Base-by-base conservation (phyloP, 2,113 vertebrate species). In the Paratilapia polleni region DNA sequence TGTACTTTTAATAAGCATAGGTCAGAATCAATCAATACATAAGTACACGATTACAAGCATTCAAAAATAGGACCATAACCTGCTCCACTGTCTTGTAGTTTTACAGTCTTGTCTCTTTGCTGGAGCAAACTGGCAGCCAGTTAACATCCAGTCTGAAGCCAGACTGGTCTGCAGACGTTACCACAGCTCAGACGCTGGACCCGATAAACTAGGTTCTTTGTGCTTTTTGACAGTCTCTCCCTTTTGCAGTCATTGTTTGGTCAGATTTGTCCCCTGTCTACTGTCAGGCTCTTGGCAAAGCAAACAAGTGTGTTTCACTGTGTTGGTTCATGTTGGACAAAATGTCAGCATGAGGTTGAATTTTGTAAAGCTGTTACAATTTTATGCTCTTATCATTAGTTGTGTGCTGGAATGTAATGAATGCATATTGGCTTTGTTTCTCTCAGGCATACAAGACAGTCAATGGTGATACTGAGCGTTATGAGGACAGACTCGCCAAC, bases 391-490 rank as follows among this genome's bases (percentile, higher is more conserved):
- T 83, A 82, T 77, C 62, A 61, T 74, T 66, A 81, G 8, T 1
- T 80, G 47, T 88, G 54, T 83, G 86, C 73, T 70, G 75, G 36
- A 77, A 91, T 88, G 85, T 74, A 73, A 62, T n/a, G 20, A 28
- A 2, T 38, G 1, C n/a, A 31, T 82, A 59, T 90, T 82, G 83
- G 34, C 24, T n/a, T 20, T 80, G 26, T 74, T 83, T 59, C 70
- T 77, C 54, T 89, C 94, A 99, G 98, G 95, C 96, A 62, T 99
- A 98, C 94, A 97, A 93, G 90, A 14, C 87, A 9, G 83, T 97
- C 83, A 93, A 14, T 38, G 95, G 95, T 43, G 94, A 97, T 56
- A 95, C 87, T 81, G 92, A 87, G 79, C 89, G 83, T 26, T 63
- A 85, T 26, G 91, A 91, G 79, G 89, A 91, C 26, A 83, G 58